These are phyloP conservation scores for Aphelocoma californica DNA, from an alignment of 2,797 vertebrate species.

Conservation along the genomic window DNA sequence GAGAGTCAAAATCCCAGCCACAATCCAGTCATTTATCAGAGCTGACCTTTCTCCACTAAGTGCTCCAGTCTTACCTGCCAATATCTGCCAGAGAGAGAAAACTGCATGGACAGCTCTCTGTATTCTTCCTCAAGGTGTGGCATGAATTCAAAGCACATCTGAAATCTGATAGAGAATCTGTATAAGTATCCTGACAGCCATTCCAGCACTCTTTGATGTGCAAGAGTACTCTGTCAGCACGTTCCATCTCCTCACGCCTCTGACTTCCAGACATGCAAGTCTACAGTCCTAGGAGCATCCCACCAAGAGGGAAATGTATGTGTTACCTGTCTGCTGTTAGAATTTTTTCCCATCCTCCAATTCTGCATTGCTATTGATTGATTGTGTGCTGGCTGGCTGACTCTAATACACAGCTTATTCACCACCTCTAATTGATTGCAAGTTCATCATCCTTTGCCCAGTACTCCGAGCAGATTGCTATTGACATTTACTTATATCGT, in stretches of 20 bases:
- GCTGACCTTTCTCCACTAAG: background rate
- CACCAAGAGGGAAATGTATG: background rate
- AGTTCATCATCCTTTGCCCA: constrained; percentile 4
- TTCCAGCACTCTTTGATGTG: background rate
- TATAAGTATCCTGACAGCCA: background rate
- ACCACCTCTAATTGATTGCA: background rate
- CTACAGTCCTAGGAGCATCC: background rate
- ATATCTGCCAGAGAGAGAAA: background rate
- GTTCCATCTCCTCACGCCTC: background rate
- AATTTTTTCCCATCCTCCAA: background rate
- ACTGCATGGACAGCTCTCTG: background rate
- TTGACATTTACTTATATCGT: background rate
- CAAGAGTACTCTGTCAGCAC: background rate
- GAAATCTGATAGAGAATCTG: background rate
- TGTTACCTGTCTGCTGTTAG: background rate
- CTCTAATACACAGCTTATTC: background rate
- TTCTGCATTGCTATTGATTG: constrained; percentile 5
- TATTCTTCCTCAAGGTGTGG: background rate
- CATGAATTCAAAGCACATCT: background rate
- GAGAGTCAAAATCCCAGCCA: background rate
- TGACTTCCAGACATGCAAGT: background rate
- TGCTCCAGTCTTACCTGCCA: background rate
- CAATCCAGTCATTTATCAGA: background rate
- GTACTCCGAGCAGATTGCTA: background rate
- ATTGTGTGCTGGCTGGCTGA: background rate